phyloP scores from a whole-genome alignment of 1,140 invertebrate genomes.

The Apis laboriosa region DNA sequence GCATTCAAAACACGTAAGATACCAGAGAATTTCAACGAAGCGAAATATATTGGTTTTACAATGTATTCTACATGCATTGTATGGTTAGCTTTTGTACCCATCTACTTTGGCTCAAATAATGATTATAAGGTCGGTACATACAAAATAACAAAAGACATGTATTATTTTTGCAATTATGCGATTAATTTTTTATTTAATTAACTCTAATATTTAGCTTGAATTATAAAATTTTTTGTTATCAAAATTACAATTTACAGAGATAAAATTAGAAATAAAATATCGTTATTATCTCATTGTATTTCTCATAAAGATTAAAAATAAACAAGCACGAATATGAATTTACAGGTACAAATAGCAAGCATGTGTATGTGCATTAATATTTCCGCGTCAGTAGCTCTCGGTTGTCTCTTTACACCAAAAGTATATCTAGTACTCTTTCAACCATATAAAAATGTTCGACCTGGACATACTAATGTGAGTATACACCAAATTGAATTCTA shows the following conservation, averaged over 20 bases:
- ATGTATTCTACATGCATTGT: conserved; percentile 90
- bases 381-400: conserved; percentile 88
- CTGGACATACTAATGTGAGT: conserved; percentile 78
- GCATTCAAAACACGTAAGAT: conserved; percentile 89
- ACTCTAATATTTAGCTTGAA: neutral
- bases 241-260: too few relatives aligned
- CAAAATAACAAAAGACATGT: neutral
- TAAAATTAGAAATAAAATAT: neutral
- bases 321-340: conserved; percentile 18
- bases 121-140: conserved; percentile 82
- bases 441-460: conserved; percentile 88
- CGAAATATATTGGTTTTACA: conserved; percentile 87
- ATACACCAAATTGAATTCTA: neutral
- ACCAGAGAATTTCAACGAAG: conserved; percentile 89
- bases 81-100: conserved; percentile 88
- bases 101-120: conserved; percentile 86
- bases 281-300: neutral
- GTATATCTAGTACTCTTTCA: conserved; percentile 89
- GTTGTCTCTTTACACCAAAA: conserved; percentile 90
- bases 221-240: neutral
- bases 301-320: neutral
- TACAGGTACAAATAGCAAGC: conserved; percentile 88
- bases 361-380: conserved; percentile 90
- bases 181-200: neutral
- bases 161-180: neutral